Base-by-base conservation (phyloP, 92 coral and sea anemone species). In the Anthopleura xanthogrammica region DNA sequence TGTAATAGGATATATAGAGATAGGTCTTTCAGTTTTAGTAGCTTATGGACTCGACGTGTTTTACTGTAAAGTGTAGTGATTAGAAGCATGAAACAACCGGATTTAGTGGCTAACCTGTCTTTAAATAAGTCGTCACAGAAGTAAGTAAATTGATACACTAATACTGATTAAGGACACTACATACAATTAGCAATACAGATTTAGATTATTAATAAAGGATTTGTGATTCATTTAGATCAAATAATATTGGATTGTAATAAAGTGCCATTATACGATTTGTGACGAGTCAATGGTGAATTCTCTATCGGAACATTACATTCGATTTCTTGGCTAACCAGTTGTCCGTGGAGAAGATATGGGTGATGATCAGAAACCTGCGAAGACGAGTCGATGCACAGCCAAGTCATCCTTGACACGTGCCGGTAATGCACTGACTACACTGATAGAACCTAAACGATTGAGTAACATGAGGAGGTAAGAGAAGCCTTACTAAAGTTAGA, bases 221-320 rank as follows among this genome's bases (percentile, higher is more conserved):
- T 41, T 73, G 54, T 73, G 11, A 73, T 73, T 73, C 19, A 23
- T 64, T 73, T 73, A 73, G 77, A 73, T 73, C 77, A 52, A 73
- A 73, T 73, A 73, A 50, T 73, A 36, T 24, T 12, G 77, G 77
- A 73, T 19, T 24, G 39, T 12, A 73, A 41, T 73, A 73, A 73
- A 73, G 77, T 73, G 20, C 39, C 48, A 29, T 73, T 73, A 73
- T 73, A 50, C 77, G 77, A 73, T 73, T 73, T 73, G 77, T 73
- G 77, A 73, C 77, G 77, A 73, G 77, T 73, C 77, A 43, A 39
- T 73, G 77, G 52, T 52, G 77, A 74, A 74, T 83, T 48, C 71
- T 24, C 87, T 60, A 42, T 56, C 83, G 65, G 72, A 55, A 83
- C 87, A 84, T 76, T 78, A 66, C 60, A 85, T 85, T 85, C 84